Base-by-base conservation (phyloP, 2,888 invertebrate genomes). In the Bruchidius siliquastri region DNA sequence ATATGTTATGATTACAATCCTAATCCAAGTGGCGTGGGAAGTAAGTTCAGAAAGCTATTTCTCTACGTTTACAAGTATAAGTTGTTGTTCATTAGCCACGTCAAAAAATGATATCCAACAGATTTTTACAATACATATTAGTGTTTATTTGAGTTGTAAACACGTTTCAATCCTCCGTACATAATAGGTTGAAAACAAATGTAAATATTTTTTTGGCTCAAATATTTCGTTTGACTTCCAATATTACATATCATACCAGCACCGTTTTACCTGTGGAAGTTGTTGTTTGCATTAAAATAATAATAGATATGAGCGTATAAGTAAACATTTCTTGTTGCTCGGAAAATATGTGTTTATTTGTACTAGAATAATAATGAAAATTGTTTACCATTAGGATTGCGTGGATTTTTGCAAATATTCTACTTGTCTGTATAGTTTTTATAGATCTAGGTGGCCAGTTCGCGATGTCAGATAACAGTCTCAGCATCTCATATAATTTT, bases 121-220 rank as follows among this genome's bases (percentile, higher is more conserved):
- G 18, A 49, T 49, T 49, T 49, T 49, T 49, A 49, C 49, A 49
- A 49, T 49, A 49, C 49, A 49, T 49, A 13, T 49, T 13, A 18
- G 49, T 49, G 49, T 49, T 49, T 49, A 49, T 49, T 49, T 49
- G 49, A 49, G 49, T 3, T 49, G 49, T 49, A 49, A 49, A 49
- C 49, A 49, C 13, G 49, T 49, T 49, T 49, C 49, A 49, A 49
- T 49, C 49, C 49, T 49, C 49, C 18, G 49, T 49, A 49, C 49
- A 49, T 49, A 49, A 49, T 49, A 49, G 49, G 49, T 49, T 49
- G 49, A 49, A 49, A 68, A 68, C 21, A 74, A 72, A 75, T 76
- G 77, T 74, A 76, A 77, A 76, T 77, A 76, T 77, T 77, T 76
- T 77, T 77, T 73, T 72, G 70, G 30, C 74, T 73, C 77, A 77